Evolutionary conservation across 2,888 invertebrate species (phyloP).

Genomic region (Troides aeacus): DNA sequence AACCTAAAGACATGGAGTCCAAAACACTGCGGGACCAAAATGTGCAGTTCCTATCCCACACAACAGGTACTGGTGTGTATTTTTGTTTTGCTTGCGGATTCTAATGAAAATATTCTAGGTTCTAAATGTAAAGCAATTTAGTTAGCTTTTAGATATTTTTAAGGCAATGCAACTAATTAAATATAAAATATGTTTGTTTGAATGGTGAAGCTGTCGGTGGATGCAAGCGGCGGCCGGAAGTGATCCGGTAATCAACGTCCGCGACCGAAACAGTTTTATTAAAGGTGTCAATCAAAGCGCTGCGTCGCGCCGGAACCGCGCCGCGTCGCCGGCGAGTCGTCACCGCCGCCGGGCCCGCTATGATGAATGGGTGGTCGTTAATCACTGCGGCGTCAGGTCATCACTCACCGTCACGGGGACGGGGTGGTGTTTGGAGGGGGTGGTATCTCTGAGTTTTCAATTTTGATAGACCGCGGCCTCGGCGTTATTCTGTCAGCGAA

Average conservation of each 20-base stretch:
- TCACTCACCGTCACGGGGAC: constrained; percentile 52
- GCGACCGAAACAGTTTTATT: constrained; percentile 35
- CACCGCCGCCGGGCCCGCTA: constrained; percentile 36
- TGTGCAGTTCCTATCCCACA: too few species aligned
- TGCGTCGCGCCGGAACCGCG: constrained; percentile 39
- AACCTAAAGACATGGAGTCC: too few species aligned
- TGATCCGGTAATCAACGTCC: constrained; percentile 35
- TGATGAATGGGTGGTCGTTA: constrained; percentile 57
- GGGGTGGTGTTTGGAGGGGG: constrained; percentile 34
- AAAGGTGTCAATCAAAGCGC: constrained; percentile 50
- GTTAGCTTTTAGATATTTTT: too few species aligned
- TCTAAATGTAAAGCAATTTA: too few species aligned
- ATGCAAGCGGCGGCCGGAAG: constrained; percentile 21
- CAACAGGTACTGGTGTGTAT: too few species aligned
- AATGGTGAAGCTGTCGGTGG: too few species aligned
- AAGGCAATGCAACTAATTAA: too few species aligned
- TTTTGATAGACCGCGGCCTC: constrained; percentile 23
- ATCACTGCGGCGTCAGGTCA: constrained; percentile 57
- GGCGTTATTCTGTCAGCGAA: neutral
- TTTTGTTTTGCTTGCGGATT: too few species aligned
- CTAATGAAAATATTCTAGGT: too few species aligned
- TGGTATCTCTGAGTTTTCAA: constrained; percentile 21
- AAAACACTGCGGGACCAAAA: too few species aligned
- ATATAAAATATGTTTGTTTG: too few species aligned
- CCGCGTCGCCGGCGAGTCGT: constrained; percentile 40